A percentile compares a stretch with the other conserved stretches of the same genome.
Evolutionary conservation across 2,888 invertebrate genomes (phyloP).

Genomic region (Terebella lapidaria): DNA sequence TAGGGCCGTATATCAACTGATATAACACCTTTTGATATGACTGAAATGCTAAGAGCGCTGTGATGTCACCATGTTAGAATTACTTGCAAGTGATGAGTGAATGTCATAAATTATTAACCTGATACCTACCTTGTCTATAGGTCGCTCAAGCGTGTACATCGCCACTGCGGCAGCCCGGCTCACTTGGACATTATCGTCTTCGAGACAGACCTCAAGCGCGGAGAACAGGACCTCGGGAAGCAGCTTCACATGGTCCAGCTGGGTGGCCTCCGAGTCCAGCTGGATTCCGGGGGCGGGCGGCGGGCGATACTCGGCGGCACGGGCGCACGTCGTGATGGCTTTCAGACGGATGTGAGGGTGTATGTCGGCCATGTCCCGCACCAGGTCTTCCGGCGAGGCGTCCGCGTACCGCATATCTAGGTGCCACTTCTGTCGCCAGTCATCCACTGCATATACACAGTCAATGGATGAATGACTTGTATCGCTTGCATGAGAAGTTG

Average conservation of each 20-base stretch:
- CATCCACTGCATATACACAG: conserved; percentile 49
- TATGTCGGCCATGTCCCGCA: conserved; percentile 51
- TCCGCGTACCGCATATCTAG: conserved; percentile 46
- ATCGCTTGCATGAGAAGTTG: no score
- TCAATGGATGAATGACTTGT: not conserved
- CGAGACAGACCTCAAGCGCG: conserved; percentile 46
- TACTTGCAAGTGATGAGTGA: no score
- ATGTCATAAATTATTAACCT: no score
- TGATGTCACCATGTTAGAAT: no score
- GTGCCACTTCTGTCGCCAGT: conserved; percentile 51
- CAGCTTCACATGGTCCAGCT: conserved; percentile 12
- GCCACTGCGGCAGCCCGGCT: conserved; percentile 48
- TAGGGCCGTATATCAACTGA: no score
- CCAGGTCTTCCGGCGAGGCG: conserved; percentile 47
- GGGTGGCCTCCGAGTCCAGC: conserved; percentile 1
- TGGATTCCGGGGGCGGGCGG: conserved; percentile 31
- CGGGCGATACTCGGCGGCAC: conserved; percentile 44
- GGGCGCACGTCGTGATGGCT: conserved; percentile 47
- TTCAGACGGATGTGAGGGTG: conserved; percentile 47
- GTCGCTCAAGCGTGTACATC: conserved; percentile 44
- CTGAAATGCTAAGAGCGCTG: no score
- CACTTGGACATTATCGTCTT: conserved; percentile 48
- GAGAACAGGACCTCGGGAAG: conserved; percentile 45
- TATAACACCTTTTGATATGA: no score
- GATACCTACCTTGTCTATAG: conserved; percentile 37